These are phyloP conservation scores for Callospermophilus lateralis DNA, from an alignment of 2,113 vertebrate genomes.

Conservation along the genomic window DNA sequence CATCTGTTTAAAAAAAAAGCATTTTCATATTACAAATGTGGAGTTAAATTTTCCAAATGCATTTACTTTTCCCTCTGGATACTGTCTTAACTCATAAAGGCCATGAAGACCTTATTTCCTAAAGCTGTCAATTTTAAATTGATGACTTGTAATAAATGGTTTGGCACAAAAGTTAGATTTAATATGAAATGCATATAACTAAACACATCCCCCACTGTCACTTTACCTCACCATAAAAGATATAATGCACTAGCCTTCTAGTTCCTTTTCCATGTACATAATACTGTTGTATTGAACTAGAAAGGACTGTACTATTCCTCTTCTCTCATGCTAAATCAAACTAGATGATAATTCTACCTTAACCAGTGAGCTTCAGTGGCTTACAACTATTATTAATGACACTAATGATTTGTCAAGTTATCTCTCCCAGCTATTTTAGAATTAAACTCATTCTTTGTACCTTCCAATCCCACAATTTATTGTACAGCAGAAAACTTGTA, in stretches of 20 bases:
- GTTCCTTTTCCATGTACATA: rapidly evolving
- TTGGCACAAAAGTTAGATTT: not conserved
- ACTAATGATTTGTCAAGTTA: not conserved
- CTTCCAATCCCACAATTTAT: not conserved
- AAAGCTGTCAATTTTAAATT: conserved; percentile 38
- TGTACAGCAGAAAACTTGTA: not conserved
- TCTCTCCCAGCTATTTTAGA: not conserved
- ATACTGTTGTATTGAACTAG: not conserved
- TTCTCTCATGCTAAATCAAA: not conserved
- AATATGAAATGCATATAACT: not conserved
- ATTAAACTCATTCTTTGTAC: not conserved
- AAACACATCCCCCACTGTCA: not conserved
- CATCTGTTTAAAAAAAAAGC: conserved; percentile 14
- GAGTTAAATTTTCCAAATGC: conserved; percentile 67
- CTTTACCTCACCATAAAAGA: not conserved
- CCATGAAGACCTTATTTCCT: conserved; percentile 1
- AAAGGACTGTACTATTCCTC: not conserved
- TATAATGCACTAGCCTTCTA: not conserved
- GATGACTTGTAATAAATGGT: not conserved
- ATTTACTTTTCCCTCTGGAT: conserved; percentile 44
- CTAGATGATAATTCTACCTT: not conserved
- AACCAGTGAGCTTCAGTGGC: not conserved
- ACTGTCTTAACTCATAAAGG: conserved; percentile 43
- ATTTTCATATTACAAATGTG: conserved; percentile 63
- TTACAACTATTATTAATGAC: not conserved